Evolutionary conservation across 2,113 vertebrate genomes (phyloP).

Genomic region (Psittacula cyanocephala): DNA sequence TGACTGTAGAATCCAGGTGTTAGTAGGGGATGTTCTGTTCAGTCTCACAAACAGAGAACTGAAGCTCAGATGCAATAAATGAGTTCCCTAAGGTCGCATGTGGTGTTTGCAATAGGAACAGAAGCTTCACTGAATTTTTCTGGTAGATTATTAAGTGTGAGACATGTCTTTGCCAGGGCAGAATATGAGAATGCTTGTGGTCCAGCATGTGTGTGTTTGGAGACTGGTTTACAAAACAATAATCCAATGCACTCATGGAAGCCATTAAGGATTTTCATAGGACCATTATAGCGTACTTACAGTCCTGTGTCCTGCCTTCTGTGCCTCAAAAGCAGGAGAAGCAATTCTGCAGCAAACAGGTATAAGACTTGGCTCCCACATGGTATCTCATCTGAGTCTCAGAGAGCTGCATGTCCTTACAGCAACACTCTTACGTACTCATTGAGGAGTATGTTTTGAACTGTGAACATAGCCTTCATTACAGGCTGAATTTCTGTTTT

Average conservation of each 20-base stretch:
- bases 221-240: neutral
- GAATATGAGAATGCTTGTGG: neutral
- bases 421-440: neutral
- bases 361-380: neutral
- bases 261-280: neutral
- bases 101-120: neutral
- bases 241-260: neutral
- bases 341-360: neutral
- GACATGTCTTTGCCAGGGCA: neutral
- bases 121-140: neutral
- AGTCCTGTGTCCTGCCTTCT: neutral
- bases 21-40: neutral
- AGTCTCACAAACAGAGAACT: neutral
- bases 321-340: neutral
- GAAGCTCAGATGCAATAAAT: neutral
- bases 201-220: neutral
- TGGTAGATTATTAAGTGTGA: neutral
- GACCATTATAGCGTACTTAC: neutral
- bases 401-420: neutral
- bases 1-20: neutral
- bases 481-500: neutral
- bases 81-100: neutral
- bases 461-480: neutral
- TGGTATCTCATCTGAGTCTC: neutral
- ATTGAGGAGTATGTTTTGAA: neutral